A percentile compares a stretch with the other conserved stretches of the same genome.
Evolutionary conservation across 2,797 vertebrate species (phyloP).

Genomic region (Denticeps clupeoides): DNA sequence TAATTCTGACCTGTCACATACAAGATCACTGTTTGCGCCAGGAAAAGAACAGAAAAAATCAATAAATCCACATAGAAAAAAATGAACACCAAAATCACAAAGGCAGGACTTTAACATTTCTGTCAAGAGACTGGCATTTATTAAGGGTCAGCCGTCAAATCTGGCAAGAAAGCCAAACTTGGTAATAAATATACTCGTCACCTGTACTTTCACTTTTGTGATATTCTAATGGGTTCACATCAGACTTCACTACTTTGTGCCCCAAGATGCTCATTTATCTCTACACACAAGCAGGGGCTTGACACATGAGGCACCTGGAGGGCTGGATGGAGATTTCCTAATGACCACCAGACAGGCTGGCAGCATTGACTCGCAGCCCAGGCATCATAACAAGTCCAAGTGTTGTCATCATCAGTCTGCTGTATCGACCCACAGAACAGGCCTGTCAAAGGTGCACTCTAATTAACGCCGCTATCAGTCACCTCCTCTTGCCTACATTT

Average conservation of each 20-base stretch:
- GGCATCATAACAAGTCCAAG: conserved; percentile 10
- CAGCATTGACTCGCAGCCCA: conserved; percentile 1
- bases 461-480: conserved; percentile 24
- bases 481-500: conserved; percentile 26
- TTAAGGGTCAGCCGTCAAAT: conserved; percentile 14
- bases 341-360: conserved; percentile 12
- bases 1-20: too few species aligned
- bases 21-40: too few species aligned
- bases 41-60: too few species aligned
- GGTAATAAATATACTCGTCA: too few species aligned
- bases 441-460: conserved; percentile 20
- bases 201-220: too few species aligned
- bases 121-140: conserved; percentile 22
- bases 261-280: neutral
- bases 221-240: neutral
- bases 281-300: neutral
- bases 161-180: too few species aligned
- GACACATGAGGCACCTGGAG: neutral
- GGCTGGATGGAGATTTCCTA: neutral
- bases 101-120: conserved; percentile 9
- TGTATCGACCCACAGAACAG: conserved; percentile 9
- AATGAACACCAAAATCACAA: neutral
- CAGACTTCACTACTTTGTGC: neutral
- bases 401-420: conserved; percentile 10
- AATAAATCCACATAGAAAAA: neutral